Conservation (phyloP, 2,888 invertebrate genomes). For the Auanema sp. region DNA sequence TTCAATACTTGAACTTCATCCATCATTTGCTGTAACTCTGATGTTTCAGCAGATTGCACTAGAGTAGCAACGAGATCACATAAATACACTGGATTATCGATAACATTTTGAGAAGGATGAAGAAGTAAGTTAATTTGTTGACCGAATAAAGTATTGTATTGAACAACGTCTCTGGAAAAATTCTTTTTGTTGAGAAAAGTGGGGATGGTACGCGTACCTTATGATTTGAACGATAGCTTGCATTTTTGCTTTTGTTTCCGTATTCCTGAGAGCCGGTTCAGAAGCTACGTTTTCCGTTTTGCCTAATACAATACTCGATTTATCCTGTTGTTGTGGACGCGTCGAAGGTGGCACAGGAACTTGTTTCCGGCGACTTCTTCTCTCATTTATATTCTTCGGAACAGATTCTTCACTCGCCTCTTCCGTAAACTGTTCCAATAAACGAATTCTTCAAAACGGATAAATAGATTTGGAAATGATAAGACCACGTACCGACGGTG, state of each 20-base stretch:
- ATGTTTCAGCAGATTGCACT: constrained; percentile 74
- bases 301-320: constrained; percentile 9
- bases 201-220: constrained; percentile 20
- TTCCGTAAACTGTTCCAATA: constrained; percentile 17
- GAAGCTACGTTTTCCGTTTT: constrained; percentile 54
- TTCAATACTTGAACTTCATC: constrained; percentile 78
- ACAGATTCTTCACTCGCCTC: constrained; percentile 6
- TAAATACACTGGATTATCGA: constrained; percentile 96
- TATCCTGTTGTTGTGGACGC: constrained; percentile 4
- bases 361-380: constrained; percentile 8
- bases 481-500: constrained; percentile 73
- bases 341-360: background rate
- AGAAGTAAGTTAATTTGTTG: constrained; percentile 97
- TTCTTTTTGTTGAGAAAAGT: background rate
- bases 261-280: constrained; percentile 40
- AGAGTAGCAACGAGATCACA: constrained; percentile 80
- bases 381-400: constrained; percentile 14
- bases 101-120: constrained; percentile 91
- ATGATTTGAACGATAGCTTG: constrained; percentile 60
- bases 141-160: constrained; percentile 88
- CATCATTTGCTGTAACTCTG: constrained; percentile 80
- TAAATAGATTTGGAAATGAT: constrained; percentile 66
- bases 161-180: constrained; percentile 77
- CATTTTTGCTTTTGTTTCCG: constrained; percentile 47
- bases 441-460: constrained; percentile 12